Evolutionary conservation across 2,888 invertebrate species (phyloP), one percentile per base, ranked within the genome.

Genomic region (Cybosia mesomella): DNA sequence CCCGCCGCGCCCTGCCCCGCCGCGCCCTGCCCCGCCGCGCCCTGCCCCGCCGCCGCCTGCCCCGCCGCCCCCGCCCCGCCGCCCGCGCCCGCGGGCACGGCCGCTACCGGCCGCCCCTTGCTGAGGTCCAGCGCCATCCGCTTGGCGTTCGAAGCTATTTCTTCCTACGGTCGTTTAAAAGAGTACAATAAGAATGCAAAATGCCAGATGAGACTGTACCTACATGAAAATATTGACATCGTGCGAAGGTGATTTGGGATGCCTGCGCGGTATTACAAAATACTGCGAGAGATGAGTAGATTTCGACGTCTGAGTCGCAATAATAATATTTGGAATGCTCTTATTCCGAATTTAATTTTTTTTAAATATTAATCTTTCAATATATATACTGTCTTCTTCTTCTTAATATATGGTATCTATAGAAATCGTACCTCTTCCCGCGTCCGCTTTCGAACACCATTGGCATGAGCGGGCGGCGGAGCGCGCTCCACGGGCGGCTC

Each of bases 41-140:
- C 58, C 28, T 2, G 3, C 2, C 28, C 5, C 2, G 28, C 71
- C 79, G 75, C 69, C 76, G 76, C 66, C 77, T 75, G 67, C 73
- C 76, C 64, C 73, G 76, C 66, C 68, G 76, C 72, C 57, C 71
- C 72, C 68, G 97, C 73, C 97, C 1, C 39, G 64, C 18, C 70
- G 91, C 97, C 65, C 58, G 64, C 75, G 39, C 10, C 13, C n/a
- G 97, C 73, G 97, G 68, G 22, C 70, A 91, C 32, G 97, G 97
- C 65, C 55, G 62, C 73, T 32, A 76, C 57, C 55, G 70, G 57
- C 34, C 76, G 70, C 67, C 85, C 75, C 28, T 68, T 68, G n/a
- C 87, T 84, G 66, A 91, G 84, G 68, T 93, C 92, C 18, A 92
- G 80, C 1, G 93, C 93, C 65, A 85, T 68, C 8, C 92, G 85